Base-by-base conservation (phyloP, 2,888 invertebrate species). In the Sicus ferrugineus region DNA sequence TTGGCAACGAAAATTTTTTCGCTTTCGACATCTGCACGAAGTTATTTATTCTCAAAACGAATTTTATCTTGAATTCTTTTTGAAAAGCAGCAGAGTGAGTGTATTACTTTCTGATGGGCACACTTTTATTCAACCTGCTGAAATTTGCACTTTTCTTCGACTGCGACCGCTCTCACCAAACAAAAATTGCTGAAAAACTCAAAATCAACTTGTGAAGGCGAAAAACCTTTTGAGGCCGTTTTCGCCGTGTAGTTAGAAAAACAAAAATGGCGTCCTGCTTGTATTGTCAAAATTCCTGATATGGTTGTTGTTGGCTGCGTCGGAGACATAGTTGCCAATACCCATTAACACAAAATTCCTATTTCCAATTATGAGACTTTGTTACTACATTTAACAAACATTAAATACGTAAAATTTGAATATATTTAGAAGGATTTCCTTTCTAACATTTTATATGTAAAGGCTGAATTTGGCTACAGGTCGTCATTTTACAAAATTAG, bases 1-100 rank as follows among this genome's bases (percentile, higher is more conserved):
- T 73, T 52, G 82, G 76, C 73, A 83, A 79, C 77, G 82, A 82
- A 76, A 79, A 74, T 77, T 82, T 82, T 75, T 82, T 82, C 73
- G 82, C 79, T 77, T 83, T 82, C 73, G 82, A 82, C 82, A 82
- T 82, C 73, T 73, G 67, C 56, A 74, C 69, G 23, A 81, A 82
- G 69, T 76, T 83, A 75, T 82, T 82, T 69, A 82, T 80, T 72
- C 80, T 78, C 72, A 82, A 79, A 69, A 80, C 79, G 72, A 83
- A 83, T 78, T 80, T 83, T 81, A 83, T 83, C 78, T 82, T 82
- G 83, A 72, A 74, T 80, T 72, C 65, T 70, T 70, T 64, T 34
- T 14, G n/a, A 23, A 65, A 48, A 65, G 66, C 61, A 66, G 54
- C 23, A 42, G 50, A 62, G 26, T 21, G 19, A 67, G 23, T 42